These are phyloP conservation scores for Ctenoplectra terminalis DNA, from an alignment of 1,140 invertebrate genomes.

Conservation along the genomic window DNA sequence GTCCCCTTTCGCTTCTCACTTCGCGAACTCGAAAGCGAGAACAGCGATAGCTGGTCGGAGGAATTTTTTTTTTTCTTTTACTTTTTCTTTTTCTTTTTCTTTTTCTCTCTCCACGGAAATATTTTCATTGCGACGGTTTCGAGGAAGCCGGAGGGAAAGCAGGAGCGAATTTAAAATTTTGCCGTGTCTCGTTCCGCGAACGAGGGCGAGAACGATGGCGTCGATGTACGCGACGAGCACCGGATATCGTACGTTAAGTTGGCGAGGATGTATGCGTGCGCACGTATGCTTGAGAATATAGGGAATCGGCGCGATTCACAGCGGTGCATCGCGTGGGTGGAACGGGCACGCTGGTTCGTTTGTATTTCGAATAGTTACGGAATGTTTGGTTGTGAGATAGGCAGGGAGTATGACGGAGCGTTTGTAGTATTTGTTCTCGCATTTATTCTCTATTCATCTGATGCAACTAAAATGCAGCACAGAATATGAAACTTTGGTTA, in stretches of 20 bases:
- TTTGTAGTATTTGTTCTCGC: neutral
- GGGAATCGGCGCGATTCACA: slow-evolving; percentile 6
- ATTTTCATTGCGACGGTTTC: slow-evolving; percentile 6
- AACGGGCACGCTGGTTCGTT: slow-evolving; percentile 40
- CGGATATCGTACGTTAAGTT: slow-evolving; percentile 62
- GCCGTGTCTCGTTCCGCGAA: neutral
- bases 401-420: neutral
- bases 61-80: neutral
- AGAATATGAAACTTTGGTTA: too few species aligned
- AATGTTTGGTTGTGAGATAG: neutral
- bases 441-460: neutral
- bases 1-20: neutral
- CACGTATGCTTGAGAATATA: slow-evolving; percentile 10
- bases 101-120: neutral
- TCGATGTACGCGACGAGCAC: slow-evolving; percentile 47
- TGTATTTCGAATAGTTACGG: neutral
- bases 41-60: neutral
- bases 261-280: slow-evolving; percentile 43
- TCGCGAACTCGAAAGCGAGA: neutral
- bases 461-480: neutral
- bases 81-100: too few species aligned
- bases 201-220: slow-evolving; percentile 21
- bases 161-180: slow-evolving; percentile 10
- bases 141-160: neutral
- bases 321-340: slow-evolving; percentile 25